Evolutionary conservation across 1,140 invertebrate species (phyloP).

Genomic region (Oncopodura yosiiana): DNA sequence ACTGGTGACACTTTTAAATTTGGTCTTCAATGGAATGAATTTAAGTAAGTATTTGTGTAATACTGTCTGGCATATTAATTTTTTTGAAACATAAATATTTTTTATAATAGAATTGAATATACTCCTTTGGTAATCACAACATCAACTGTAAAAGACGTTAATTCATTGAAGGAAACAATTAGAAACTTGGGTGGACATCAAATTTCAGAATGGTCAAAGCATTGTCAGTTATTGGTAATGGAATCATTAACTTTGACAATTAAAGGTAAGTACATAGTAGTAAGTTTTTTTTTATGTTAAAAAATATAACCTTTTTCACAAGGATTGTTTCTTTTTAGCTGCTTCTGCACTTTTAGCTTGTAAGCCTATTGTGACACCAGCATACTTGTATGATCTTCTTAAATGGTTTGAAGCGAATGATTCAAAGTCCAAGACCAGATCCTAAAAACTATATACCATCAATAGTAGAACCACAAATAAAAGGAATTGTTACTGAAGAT

Average conservation of each 20-base stretch:
- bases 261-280: too few species aligned
- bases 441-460: slow-evolving; percentile 46
- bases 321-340: slow-evolving; percentile 45
- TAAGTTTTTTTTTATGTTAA: too few species aligned
- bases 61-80: not conserved
- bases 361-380: slow-evolving; percentile 51
- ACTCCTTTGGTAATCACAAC: slow-evolving; percentile 35
- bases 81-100: slow-evolving; percentile 8
- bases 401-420: slow-evolving; percentile 40
- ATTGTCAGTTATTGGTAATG: slow-evolving; percentile 56
- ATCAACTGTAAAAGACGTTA: slow-evolving; percentile 37
- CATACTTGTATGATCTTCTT: slow-evolving; percentile 50
- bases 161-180: slow-evolving; percentile 35
- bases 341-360: slow-evolving; percentile 53
- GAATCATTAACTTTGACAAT: slow-evolving; percentile 54
- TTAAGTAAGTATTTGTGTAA: slow-evolving; percentile 35
- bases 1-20: slow-evolving; percentile 40
- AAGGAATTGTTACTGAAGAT: slow-evolving; percentile 36
- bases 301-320: too few species aligned
- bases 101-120: slow-evolving; percentile 37
- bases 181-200: slow-evolving; percentile 40
- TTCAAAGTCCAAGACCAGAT: slow-evolving; percentile 42
- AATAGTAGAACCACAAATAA: slow-evolving; percentile 45
- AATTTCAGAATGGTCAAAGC: slow-evolving; percentile 40
- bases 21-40: slow-evolving; percentile 41